Evolutionary conservation across 2,888 invertebrate species (phyloP).

Genomic region (Xanthia togata): DNA sequence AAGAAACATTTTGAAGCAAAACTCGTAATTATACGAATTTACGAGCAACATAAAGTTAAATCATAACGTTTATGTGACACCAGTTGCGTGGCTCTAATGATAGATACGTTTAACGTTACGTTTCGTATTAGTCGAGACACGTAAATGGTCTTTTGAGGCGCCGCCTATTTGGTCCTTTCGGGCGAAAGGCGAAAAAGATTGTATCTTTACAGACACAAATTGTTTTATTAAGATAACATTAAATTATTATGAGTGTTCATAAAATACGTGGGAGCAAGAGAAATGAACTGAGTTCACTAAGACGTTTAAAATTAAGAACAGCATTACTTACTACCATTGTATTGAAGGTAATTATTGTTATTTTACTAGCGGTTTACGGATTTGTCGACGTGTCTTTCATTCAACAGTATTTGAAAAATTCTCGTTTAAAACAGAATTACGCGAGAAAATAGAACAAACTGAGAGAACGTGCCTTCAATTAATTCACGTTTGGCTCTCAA

Average conservation of each 20-base stretch:
- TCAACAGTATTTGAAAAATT: not conserved
- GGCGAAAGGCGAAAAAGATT: slow-evolving; percentile 37
- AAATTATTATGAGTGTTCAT: slow-evolving; percentile 36
- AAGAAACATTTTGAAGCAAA: slow-evolving; percentile 26
- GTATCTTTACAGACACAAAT: slow-evolving; percentile 35
- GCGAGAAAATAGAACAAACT: slow-evolving; percentile 16
- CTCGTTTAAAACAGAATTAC: not conserved
- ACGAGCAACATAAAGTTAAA: slow-evolving; percentile 64
- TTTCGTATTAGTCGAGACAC: slow-evolving; percentile 32
- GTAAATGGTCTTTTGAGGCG: slow-evolving; percentile 31
- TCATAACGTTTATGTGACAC: slow-evolving; percentile 64
- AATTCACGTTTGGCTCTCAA: slow-evolving; percentile 9
- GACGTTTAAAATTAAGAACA: slow-evolving; percentile 34
- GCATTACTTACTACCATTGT: not conserved
- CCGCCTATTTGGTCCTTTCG: slow-evolving; percentile 13
- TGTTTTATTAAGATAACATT: slow-evolving; percentile 42
- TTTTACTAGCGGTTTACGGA: not conserved
- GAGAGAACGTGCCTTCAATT: slow-evolving; percentile 36
- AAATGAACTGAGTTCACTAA: slow-evolving; percentile 31
- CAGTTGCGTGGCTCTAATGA: slow-evolving; percentile 63
- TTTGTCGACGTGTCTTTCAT: not conserved
- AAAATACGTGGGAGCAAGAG: slow-evolving; percentile 35
- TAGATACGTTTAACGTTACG: slow-evolving; percentile 43
- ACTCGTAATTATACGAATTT: slow-evolving; percentile 64
- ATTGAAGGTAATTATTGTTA: not conserved